phyloP scores from a whole-genome alignment of 1,140 invertebrate genomes.

The Propsilocerus akamusi region DNA sequence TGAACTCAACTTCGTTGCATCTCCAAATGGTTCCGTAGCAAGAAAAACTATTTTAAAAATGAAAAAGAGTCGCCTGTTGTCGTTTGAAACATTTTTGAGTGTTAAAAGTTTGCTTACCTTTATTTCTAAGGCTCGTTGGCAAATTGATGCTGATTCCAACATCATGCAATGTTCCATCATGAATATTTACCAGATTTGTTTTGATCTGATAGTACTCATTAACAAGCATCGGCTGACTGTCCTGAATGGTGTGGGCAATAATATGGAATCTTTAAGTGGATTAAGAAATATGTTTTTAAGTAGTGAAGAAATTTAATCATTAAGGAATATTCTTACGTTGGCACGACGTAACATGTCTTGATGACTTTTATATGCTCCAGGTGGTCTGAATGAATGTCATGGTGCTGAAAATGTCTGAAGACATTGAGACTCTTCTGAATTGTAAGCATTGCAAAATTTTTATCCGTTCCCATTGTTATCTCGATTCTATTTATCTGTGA shows the following conservation, averaged over 20 bases:
- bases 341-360: slow-evolving; percentile 22
- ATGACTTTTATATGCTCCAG: slow-evolving; percentile 21
- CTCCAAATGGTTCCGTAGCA: slow-evolving; percentile 17
- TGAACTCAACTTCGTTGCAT: slow-evolving; percentile 18
- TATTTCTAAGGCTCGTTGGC: slow-evolving; percentile 14
- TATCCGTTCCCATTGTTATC: slow-evolving; percentile 19
- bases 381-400: slow-evolving; percentile 19
- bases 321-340: slow-evolving; percentile 19
- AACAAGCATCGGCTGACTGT: slow-evolving; percentile 17
- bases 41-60: slow-evolving; percentile 16
- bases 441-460: slow-evolving; percentile 14
- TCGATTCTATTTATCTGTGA: slow-evolving; percentile 17
- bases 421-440: slow-evolving; percentile 14
- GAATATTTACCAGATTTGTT: slow-evolving; percentile 18
- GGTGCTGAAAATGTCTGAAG: slow-evolving; percentile 15
- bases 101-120: slow-evolving; percentile 15
- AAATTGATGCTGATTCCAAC: slow-evolving; percentile 20
- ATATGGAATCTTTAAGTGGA: slow-evolving; percentile 20
- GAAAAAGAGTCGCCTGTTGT: background rate
- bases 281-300: slow-evolving; percentile 5
- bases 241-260: slow-evolving; percentile 18
- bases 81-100: background rate
- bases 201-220: slow-evolving; percentile 22
- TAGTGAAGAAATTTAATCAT: too few species aligned
- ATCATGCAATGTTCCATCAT: slow-evolving; percentile 20